Base-by-base conservation (phyloP, 2,797 vertebrate species). In the Siniperca undulata region DNA sequence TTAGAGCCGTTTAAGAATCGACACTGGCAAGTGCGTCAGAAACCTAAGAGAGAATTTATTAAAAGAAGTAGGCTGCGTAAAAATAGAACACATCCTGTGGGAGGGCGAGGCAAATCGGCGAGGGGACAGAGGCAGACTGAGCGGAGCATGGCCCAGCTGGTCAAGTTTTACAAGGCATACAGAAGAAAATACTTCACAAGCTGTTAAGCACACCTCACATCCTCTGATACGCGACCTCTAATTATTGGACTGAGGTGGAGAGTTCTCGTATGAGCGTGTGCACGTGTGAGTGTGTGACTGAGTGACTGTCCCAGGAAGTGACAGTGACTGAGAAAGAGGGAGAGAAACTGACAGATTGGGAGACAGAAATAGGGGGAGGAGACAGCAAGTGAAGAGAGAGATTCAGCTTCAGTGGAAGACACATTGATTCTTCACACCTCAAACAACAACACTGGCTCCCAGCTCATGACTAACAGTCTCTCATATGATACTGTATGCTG, bases 31-130 rank as follows among this genome's bases (percentile, higher is more conserved):
- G 84, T 91, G 91, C 88, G 74, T 93, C 92, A 94, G 84, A 80
- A 93, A 94, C 90, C 92, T 88, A 87, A 93, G 81, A 93, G 90
- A 91, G 88, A 88, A 85, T 92, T 91, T 94, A 94, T 95, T 94
- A 91, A 92, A 91, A 94, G 92, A 96, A 96, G 88, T 96, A 95
- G 96, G 96, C 94, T 96, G 93, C 81, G 85, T 95, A 96, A 94
- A 96, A 96, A 96, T 96, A 96, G 95, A 91, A 91, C 83, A 62
- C 75, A 66, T 94, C 95, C 92, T 72, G 74, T 80, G 93, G 95
- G 94, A 95, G 85, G 83, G 88, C 74, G 68, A 86, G 68, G 81
- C 90, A 85, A 89, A 92, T 88, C 89, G 59, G 78, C 30, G 70
- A 78, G 88, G 90, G 92, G 90, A 92, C 86, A 61, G 88, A 87